Conservation (phyloP, 2,888 invertebrate species). For the Lasioglossum zephyrum region DNA sequence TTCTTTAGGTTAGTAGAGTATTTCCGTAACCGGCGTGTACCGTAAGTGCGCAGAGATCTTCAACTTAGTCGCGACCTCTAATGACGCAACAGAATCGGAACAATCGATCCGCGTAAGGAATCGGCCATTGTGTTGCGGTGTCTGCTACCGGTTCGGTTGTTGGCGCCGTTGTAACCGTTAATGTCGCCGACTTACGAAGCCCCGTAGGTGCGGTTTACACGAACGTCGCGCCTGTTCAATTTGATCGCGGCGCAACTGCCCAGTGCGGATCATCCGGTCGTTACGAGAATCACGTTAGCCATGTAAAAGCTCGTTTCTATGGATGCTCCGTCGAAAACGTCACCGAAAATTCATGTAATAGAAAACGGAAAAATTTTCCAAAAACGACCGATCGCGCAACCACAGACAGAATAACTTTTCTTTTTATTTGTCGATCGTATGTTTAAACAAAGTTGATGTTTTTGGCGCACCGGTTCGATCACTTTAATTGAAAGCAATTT, state of each 20-base stretch:
- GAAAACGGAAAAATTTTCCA: no score
- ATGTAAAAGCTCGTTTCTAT: constrained; percentile 38
- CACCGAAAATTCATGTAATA: background rate
- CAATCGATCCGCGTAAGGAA: constrained; percentile 5
- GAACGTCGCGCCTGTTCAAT: constrained; percentile 34
- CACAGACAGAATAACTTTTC: background rate
- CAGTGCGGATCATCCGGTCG: constrained; percentile 47
- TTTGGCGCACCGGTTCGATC: no score
- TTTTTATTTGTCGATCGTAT: no score
- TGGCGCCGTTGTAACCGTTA: constrained; percentile 36
- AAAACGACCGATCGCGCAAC: background rate
- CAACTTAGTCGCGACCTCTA: background rate
- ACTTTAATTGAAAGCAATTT: no score
- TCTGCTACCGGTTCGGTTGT: constrained; percentile 21
- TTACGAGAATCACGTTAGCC: constrained; percentile 50
- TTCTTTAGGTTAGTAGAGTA: no score
- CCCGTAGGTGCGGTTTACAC: constrained; percentile 41
- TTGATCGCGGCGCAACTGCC: constrained; percentile 41
- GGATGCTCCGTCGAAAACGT: constrained; percentile 14
- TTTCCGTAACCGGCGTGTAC: no score
- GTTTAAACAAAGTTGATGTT: no score
- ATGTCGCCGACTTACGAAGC: constrained; percentile 49
- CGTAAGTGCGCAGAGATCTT: background rate
- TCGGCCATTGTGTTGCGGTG: background rate
- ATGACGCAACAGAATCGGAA: background rate